A percentile compares a stretch with the other conserved stretches of the same genome.
Conservation (phyloP, 2,113 vertebrate species). For the Pluvianellus socialis region DNA sequence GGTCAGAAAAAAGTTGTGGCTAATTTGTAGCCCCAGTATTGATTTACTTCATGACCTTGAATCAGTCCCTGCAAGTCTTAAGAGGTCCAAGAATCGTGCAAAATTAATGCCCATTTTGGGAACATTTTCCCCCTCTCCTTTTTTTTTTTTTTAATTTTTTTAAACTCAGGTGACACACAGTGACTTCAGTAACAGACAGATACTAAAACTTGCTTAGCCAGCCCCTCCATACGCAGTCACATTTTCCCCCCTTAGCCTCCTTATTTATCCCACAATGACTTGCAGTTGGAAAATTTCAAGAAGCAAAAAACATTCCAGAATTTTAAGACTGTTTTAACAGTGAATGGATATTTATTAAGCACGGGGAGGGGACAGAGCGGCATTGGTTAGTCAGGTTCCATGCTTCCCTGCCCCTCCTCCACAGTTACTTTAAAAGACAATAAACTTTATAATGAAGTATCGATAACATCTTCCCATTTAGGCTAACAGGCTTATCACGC, state of each 20-base stretch:
- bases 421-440: constrained; percentile 61
- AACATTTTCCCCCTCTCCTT: fast-evolving
- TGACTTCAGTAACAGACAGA: background rate
- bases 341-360: background rate
- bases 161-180: background rate
- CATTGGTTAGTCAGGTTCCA: background rate
- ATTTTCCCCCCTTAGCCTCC: background rate
- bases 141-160: too few relatives aligned
- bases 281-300: background rate
- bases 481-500: constrained; percentile 68
- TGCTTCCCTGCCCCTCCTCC: background rate
- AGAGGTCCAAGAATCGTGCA: background rate
- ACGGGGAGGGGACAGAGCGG: background rate
- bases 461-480: constrained; percentile 70
- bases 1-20: background rate
- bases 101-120: background rate
- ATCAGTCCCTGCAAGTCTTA: background rate
- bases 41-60: background rate
- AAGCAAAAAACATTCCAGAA: background rate
- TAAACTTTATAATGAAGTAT: constrained; percentile 66
- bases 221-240: background rate
- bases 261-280: background rate
- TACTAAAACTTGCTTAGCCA: background rate
- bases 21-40: background rate
- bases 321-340: background rate